Base-by-base conservation (phyloP, 2,888 invertebrate genomes). In the Neoitamus cyanurus region DNA sequence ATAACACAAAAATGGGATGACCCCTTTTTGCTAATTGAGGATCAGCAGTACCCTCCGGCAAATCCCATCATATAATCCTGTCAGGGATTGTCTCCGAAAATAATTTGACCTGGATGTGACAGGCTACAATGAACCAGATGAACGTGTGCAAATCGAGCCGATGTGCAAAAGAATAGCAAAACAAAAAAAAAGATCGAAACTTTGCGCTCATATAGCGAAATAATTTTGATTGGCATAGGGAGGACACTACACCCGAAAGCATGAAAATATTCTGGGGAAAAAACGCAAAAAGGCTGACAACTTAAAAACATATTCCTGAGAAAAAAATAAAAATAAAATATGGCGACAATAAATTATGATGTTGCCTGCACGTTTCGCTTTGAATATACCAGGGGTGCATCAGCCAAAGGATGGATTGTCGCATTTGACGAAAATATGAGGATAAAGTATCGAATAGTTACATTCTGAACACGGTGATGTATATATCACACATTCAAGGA, bases 11-110 rank as follows among this genome's bases (percentile, higher is more conserved):
- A 80, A 58, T 80, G 78, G 82, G 28, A 34, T 82, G 82, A 82
- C 82, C 82, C 82, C 37, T 82, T 82, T 80, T 82, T 82, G 69
- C 82, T 82, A 82, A 82, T 82, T 82, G 82, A 69, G 69, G 82
- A 31, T 82, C 69, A 69, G 82, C 69, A 82, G 20, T 25, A 82
- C 69, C 82, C 82, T 82, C 42, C 82, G 37, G 31, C 25, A 69
- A 69, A 82, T 82, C 37, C 42, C 20, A 82, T 36, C 69, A 25
- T 82, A 42, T 82, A 82, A 82, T 69, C 37, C 82, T 82, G 82
- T 82, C 82, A 82, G 82, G 37, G 15, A 80, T 82, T 82, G 82
- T 82, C 82, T 82, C 69, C n/a, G 69, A 68, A 69, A 34, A 37
- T 69, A 82, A 69, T 82, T 82, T 69, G 36, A 82, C 69, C 36